These are phyloP conservation scores for Lagocephalus sceleratus DNA, from an alignment of 2,797 vertebrate species.

Conservation along the genomic window DNA sequence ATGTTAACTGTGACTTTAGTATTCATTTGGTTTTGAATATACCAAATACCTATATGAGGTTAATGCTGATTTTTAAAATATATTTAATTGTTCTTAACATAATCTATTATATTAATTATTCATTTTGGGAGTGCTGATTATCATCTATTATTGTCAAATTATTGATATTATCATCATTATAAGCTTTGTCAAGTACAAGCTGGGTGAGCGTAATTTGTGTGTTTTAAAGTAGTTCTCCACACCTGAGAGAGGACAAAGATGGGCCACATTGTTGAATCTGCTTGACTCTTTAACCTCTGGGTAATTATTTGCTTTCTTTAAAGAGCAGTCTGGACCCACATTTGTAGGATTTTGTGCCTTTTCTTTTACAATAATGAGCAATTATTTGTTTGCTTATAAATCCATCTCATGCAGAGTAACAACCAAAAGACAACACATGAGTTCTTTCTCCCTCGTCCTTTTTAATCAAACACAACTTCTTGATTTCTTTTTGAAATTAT, in stretches of 20 bases:
- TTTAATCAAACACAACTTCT: conserved; percentile 36
- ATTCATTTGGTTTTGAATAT: too few relatives aligned
- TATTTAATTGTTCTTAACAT: neutral
- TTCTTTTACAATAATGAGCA: neutral
- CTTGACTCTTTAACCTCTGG: neutral
- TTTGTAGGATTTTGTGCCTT: neutral
- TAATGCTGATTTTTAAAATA: too few relatives aligned
- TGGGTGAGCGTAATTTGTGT: neutral
- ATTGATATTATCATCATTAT: neutral
- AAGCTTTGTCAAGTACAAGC: neutral
- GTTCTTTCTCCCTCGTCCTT: conserved; percentile 19
- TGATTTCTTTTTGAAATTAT: conserved; percentile 44
- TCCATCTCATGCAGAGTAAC: neutral
- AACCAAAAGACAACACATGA: neutral
- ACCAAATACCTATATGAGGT: too few relatives aligned
- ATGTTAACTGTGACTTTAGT: too few relatives aligned
- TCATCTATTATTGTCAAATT: neutral
- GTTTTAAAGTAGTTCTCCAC: conserved; percentile 46
- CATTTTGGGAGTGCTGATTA: too few relatives aligned
- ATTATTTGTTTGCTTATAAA: neutral
- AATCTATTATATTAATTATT: conserved; percentile 6
- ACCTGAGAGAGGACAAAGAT: neutral
- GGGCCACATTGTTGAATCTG: conserved; percentile 19
- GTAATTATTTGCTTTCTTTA: neutral
- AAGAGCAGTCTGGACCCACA: neutral